Conservation (phyloP, 2,113 vertebrate species). For the Nycticorax nycticorax region DNA sequence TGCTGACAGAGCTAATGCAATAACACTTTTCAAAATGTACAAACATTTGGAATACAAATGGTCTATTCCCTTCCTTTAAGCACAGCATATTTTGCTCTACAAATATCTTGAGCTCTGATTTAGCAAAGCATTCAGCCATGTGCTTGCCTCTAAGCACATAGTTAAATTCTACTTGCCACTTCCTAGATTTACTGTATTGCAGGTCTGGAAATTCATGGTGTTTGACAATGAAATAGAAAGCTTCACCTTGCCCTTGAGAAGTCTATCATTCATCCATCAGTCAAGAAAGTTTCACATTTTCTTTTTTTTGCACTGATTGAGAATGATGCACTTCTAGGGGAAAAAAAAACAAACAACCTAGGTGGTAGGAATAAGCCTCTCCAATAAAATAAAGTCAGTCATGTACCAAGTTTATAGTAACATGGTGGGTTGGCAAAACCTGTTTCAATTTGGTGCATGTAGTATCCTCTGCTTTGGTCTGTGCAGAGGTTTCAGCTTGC, state of each 20-base stretch:
- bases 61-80: background rate
- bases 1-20: conserved; percentile 8
- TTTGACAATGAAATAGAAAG: background rate
- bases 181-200: background rate
- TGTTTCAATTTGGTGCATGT: background rate
- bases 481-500: background rate
- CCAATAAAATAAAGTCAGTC: background rate
- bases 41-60: conserved; percentile 34
- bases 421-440: background rate
- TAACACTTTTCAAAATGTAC: background rate
- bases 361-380: background rate
- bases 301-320: background rate
- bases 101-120: background rate
- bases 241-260: background rate
- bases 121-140: background rate
- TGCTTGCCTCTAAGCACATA: background rate
- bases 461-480: background rate
- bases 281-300: background rate
- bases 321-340: background rate
- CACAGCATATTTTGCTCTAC: background rate
- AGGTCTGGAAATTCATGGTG: background rate
- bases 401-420: background rate
- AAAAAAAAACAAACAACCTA: background rate
- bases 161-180: background rate
- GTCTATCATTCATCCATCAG: background rate